Evolutionary conservation across 2,888 invertebrate species (phyloP).

Genomic region (Tortricodes alternella): DNA sequence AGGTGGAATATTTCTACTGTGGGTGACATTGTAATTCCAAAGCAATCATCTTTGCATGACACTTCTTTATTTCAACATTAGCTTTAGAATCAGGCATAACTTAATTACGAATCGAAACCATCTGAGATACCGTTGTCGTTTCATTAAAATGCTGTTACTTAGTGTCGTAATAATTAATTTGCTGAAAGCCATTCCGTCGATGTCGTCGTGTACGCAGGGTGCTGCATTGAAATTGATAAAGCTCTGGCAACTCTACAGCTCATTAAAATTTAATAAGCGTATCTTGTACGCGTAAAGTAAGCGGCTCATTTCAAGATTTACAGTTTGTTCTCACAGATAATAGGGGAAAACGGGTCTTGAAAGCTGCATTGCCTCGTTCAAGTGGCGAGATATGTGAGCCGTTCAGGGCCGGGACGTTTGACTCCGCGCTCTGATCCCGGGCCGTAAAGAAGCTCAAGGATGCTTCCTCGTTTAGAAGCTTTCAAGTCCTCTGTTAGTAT

Average conservation of each 20-base stretch:
- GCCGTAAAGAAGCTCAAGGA: slow-evolving; percentile 25
- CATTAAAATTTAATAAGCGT: slow-evolving; percentile 26
- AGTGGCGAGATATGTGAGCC: slow-evolving; percentile 51
- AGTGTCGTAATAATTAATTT: slow-evolving; percentile 20
- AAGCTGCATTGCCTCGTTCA: slow-evolving; percentile 50
- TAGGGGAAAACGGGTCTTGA: slow-evolving; percentile 54
- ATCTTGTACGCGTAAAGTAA: slow-evolving; percentile 21
- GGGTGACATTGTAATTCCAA: no score
- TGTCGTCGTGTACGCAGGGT: background rate
- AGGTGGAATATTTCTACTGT: no score
- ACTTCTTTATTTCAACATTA: slow-evolving; percentile 3
- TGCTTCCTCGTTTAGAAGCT: slow-evolving; percentile 4
- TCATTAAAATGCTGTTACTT: slow-evolving; percentile 13
- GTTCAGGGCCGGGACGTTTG: slow-evolving; percentile 49
- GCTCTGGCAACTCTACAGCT: slow-evolving; percentile 9
- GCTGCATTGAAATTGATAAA: slow-evolving; percentile 14
- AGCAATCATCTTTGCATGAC: no score
- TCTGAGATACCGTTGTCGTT: background rate
- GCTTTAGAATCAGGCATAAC: background rate
- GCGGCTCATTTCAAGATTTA: slow-evolving; percentile 36
- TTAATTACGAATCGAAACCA: slow-evolving; percentile 2
- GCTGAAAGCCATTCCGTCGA: slow-evolving; percentile 7
- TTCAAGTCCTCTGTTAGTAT: slow-evolving; percentile 1
- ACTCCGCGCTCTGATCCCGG: slow-evolving; percentile 35
- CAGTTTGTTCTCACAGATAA: slow-evolving; percentile 55